Base-by-base conservation (phyloP, 2,797 vertebrate species). In the Taenioides sp. region DNA sequence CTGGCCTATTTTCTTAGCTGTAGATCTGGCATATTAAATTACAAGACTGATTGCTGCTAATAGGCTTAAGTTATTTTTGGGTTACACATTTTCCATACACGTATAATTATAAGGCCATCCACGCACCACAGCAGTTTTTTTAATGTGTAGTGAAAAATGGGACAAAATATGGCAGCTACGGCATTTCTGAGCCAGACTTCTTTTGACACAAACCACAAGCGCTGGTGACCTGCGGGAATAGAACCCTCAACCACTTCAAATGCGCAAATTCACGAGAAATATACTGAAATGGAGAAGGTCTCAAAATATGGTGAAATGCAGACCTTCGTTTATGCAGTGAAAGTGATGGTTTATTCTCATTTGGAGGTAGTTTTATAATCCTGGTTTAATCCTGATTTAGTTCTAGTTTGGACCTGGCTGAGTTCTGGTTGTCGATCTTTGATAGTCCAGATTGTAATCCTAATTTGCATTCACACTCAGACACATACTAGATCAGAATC, bases 1-100 rank as follows among this genome's bases (percentile, higher is more conserved):
- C 60, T 78, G 83, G 87, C 87, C 87, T 74, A 86, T 89, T 91
- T 91, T 80, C 80, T 78, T 81, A 76, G 76, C 80, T 73, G 65
- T 58, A 84, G 52, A 89, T 89, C 66, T 73, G 74, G 27, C 61
- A 78, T 85, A 76, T 80, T 84, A 31, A 81, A 90, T 87, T 86
- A 87, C 68, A 76, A 80, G 79, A 86, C 61, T 77, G 75, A 84
- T 82, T 81, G 58, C 76, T 81, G 69, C 84, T 89, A 91, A 89
- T 80, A 82, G 73, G 82, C 82, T 88, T 87, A 86, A 74, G 66
- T 63, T 87, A 86, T 85, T 86, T 88, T 87, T 83, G 74, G 74
- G 75, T 73, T 71, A 73, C 72, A n/a, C 47, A 67, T 73, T 63
- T 68, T 7, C 54, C 34, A 59, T 67, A 62, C 58, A 73, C 64